Evolutionary conservation across 2,113 vertebrate genomes (phyloP), one percentile per base, ranked within the genome.

Genomic region (Girardinichthys multiradiatus): DNA sequence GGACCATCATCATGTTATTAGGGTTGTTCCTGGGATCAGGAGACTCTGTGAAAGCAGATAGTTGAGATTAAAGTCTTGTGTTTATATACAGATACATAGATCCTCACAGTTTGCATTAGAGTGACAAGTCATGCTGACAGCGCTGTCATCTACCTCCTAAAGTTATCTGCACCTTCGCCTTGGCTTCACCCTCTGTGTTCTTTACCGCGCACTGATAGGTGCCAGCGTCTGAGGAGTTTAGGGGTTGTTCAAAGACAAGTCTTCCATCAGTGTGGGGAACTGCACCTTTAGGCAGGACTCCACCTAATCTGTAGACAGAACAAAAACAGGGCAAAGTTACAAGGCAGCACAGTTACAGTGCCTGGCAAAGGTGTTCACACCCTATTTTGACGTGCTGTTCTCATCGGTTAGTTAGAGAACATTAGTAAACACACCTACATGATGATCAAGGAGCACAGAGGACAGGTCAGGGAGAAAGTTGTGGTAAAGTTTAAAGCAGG

Each of bases 141-240:
- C 3, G 70, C 59, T 28, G 81, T 82, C 58, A 35, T 33, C 30
- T 84, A 95, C 97, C 95, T 79, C 2, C 2, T 72, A 98, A 74
- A n/a, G 7, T 78, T 62, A 97, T 79, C 0, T 83, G 83, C 80
- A 93, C 76, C 14, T 81, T 86, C 0, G 83, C 93, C 57, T 87
- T 93, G 57, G 86, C 93, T 0, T 70, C 76, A 1, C 95, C 94
- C 19, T 96, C 89, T 0, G 65, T 51, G 62, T 98, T 98, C 74
- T 88, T 85, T 0, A 94, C 94, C 0, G 68, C 86, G 72, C 97
- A 98, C 39, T 95, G 45, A 35, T 98, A 98, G 57, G 74, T 72
- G 2, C 96, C 97, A 0, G 70, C 64, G 9, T 97, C 96, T 12
- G 90, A 89, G 0, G 61, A 0, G 5, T 54, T 81, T 1, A 98